Conservation (phyloP, 2,888 invertebrate genomes). For the Steinernema carpocapsae region DNA sequence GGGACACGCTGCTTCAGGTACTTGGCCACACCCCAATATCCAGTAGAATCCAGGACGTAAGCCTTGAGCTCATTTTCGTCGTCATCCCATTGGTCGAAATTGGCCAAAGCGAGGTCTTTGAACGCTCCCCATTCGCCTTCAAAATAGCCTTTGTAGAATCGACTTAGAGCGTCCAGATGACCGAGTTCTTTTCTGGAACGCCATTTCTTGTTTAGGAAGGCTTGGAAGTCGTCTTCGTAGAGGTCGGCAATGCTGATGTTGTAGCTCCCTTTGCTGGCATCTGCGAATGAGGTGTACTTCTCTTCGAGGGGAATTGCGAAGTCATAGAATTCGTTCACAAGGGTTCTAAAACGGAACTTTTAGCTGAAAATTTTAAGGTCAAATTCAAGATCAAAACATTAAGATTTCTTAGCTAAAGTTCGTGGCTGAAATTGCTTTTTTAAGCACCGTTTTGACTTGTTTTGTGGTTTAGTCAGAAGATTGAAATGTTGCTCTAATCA, state of each 20-base stretch:
- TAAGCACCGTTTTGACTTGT: too few species aligned
- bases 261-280: constrained; percentile 31
- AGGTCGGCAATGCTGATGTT: constrained; percentile 41
- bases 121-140: constrained; percentile 64
- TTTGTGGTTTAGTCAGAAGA: too few species aligned
- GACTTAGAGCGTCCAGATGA: constrained; percentile 57
- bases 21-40: constrained; percentile 57
- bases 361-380: neutral
- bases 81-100: constrained; percentile 62
- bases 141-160: constrained; percentile 60
- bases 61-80: constrained; percentile 56
- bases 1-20: constrained; percentile 50
- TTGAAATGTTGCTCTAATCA: too few species aligned
- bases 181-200: constrained; percentile 47
- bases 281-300: constrained; percentile 39
- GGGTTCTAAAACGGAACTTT: too few species aligned
- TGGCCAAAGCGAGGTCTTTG: constrained; percentile 58
- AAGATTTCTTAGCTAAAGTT: neutral
- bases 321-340: constrained; percentile 41
- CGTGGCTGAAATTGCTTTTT: too few species aligned
- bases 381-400: neutral
- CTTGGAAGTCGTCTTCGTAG: constrained; percentile 38
- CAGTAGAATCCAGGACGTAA: constrained; percentile 55
- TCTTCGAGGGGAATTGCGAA: constrained; percentile 40
- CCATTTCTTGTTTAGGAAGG: constrained; percentile 44